Evolutionary conservation across 2,888 invertebrate species (phyloP).

Genomic region (Diloba caeruleocephala): DNA sequence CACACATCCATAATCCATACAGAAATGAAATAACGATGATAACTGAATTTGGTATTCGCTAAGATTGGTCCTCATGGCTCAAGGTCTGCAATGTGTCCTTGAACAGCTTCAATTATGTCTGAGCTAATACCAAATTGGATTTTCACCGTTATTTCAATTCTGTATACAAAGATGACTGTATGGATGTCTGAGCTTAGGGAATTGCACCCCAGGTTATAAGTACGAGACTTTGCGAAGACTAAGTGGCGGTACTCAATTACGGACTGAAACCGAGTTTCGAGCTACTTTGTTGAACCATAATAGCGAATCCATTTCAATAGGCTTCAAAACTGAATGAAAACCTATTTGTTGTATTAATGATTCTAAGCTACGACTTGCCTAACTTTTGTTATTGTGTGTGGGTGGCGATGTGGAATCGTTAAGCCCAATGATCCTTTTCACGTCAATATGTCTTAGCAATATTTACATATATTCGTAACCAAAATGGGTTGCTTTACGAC

Average conservation of each 20-base stretch:
- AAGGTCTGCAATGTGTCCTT: no score
- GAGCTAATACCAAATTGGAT: no score
- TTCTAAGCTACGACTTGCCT: background rate
- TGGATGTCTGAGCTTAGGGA: no score
- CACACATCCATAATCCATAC: no score
- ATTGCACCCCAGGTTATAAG: slow-evolving; percentile 16
- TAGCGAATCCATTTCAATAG: background rate
- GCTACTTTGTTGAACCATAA: slow-evolving; percentile 17
- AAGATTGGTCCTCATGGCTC: no score
- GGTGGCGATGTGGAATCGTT: slow-evolving; percentile 15
- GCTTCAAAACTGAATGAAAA: slow-evolving; percentile 8
- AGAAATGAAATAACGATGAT: no score
- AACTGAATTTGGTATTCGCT: no score
- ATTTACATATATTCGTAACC: slow-evolving; percentile 26
- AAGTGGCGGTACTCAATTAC: slow-evolving; percentile 3
- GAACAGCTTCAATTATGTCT: no score
- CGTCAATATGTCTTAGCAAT: slow-evolving; percentile 16
- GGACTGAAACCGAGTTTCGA: background rate
- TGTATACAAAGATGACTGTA: no score
- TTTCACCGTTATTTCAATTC: no score
- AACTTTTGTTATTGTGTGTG: no score
- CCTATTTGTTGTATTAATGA: slow-evolving; percentile 2
- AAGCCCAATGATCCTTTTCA: slow-evolving; percentile 9
- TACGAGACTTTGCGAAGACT: slow-evolving; percentile 14
- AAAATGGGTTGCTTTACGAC: slow-evolving; percentile 35